phyloP scores from a whole-genome alignment of 2,888 invertebrate species.

The Bibio marci region DNA sequence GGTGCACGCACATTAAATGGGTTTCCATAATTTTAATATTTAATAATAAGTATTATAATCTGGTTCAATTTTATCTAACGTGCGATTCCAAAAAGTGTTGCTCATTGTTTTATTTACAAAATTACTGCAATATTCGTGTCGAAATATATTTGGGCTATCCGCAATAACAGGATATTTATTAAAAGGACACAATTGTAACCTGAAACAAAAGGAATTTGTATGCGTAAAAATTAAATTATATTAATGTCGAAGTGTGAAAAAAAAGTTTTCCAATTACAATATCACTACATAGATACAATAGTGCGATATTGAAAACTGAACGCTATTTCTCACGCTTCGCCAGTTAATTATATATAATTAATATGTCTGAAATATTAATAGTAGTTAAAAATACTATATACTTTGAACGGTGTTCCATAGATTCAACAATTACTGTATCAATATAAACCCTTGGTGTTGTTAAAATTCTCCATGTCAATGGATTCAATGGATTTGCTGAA shows the following conservation, averaged over 20 bases:
- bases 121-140: slow-evolving; percentile 9
- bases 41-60: too few relatives aligned
- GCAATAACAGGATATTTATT: slow-evolving; percentile 45
- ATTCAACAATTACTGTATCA: slow-evolving; percentile 51
- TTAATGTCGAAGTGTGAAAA: not conserved
- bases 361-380: too few relatives aligned
- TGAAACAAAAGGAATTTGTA: slow-evolving; percentile 31
- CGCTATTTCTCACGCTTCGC: too few relatives aligned
- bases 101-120: not conserved
- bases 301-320: too few relatives aligned
- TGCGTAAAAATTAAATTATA: slow-evolving; percentile 5
- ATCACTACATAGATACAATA: not conserved
- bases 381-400: slow-evolving; percentile 21
- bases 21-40: too few relatives aligned
- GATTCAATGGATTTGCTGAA: slow-evolving; percentile 59
- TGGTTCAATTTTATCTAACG: too few relatives aligned
- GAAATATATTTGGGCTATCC: slow-evolving; percentile 32
- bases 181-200: slow-evolving; percentile 52
- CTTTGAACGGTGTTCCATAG: slow-evolving; percentile 52
- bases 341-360: too few relatives aligned
- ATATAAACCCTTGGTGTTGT: slow-evolving; percentile 57
- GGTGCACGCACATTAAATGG: too few relatives aligned
- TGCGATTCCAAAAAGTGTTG: too few relatives aligned
- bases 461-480: slow-evolving; percentile 66
- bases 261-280: not conserved